Evolutionary conservation across 2,888 invertebrate genomes (phyloP).

Genomic region (Phengaris arion): DNA sequence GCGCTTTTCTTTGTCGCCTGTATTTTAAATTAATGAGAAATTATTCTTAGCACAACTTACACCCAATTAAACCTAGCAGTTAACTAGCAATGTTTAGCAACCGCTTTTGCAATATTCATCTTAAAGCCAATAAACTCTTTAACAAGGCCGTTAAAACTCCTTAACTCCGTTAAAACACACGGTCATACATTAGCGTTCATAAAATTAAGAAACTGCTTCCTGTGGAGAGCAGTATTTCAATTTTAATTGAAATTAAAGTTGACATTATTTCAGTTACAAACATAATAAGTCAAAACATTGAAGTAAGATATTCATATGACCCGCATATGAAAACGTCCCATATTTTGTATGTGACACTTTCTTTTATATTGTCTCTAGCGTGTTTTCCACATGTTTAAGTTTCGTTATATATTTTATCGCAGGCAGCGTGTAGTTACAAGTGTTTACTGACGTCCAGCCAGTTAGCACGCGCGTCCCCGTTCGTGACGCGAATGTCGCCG

Average conservation of each 20-base stretch:
- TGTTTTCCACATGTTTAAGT: constrained; percentile 38
- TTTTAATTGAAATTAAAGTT: not conserved
- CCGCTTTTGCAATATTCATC: constrained; percentile 58
- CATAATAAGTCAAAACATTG: not conserved
- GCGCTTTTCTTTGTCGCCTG: constrained; percentile 48
- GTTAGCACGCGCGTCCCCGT: constrained; percentile 68
- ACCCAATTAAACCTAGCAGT: constrained; percentile 60
- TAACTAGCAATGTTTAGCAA: constrained; percentile 50
- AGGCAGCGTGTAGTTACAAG: constrained; percentile 40
- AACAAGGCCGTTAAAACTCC: constrained; percentile 56
- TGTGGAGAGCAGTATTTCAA: constrained; percentile 40
- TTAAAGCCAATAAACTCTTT: constrained; percentile 30
- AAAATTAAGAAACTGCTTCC: constrained; percentile 60
- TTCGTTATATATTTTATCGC: constrained; percentile 43
- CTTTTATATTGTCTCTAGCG: constrained; percentile 36
- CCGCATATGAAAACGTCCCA: constrained; percentile 29
- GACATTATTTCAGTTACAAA: no score
- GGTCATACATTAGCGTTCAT: constrained; percentile 61
- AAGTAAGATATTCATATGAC: not conserved
- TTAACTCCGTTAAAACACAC: constrained; percentile 50
- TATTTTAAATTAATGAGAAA: constrained; percentile 67
- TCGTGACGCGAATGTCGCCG: constrained; percentile 73
- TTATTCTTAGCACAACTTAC: constrained; percentile 50
- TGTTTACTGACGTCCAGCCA: constrained; percentile 44
- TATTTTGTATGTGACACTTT: constrained; percentile 32